Base-by-base conservation (phyloP, 2,888 invertebrate genomes). In the Panorpa germanica region DNA sequence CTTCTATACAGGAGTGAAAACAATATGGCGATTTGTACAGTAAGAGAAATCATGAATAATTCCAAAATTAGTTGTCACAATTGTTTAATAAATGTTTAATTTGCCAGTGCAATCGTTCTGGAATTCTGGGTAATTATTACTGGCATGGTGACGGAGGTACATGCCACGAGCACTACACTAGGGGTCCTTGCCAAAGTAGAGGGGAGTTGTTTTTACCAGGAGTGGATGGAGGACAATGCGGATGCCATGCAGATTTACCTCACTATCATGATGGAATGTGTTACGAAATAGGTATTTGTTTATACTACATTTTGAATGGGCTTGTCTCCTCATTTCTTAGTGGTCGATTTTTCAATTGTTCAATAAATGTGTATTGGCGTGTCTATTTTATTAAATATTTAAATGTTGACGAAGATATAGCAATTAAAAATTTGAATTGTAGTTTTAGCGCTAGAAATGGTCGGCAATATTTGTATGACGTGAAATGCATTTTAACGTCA, bases 141-240 rank as follows among this genome's bases (percentile, higher is more conserved):
- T 75, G 70, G 63, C 44, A 60, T 1, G 51, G 52, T 2, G 65
- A 64, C 26, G 59, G 50, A 5, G 62, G 69, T n/a, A 67, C 73
- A 2, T 85, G 85, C 45, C 75, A 78, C 47, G 72, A 78, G 39
- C 78, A 80, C 46, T 82, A 72, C 49, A 75, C 80, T 1, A 61
- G 64, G 38, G 85, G 85, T 1, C 83, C 83, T 0, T 85, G 85
- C 45, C 65, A 67, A 33, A 69, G 70, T 38, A 61, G 60, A 5
- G 85, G 85, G 0, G 69, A 75, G 47, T 53, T 85, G 31, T 83
- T 81, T 52, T 52, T 83, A 29, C 82, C 82, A 0, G 71, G 71
- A 8, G n/a, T n/a, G n/a, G n/a, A n/a, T n/a, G 63, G 64, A 10
- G 61, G 68, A 3, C 61, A 53, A 13, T 85, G 85, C 42, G 80